phyloP scores from a whole-genome alignment of 2,888 invertebrate genomes.

The Unio pictorum region DNA sequence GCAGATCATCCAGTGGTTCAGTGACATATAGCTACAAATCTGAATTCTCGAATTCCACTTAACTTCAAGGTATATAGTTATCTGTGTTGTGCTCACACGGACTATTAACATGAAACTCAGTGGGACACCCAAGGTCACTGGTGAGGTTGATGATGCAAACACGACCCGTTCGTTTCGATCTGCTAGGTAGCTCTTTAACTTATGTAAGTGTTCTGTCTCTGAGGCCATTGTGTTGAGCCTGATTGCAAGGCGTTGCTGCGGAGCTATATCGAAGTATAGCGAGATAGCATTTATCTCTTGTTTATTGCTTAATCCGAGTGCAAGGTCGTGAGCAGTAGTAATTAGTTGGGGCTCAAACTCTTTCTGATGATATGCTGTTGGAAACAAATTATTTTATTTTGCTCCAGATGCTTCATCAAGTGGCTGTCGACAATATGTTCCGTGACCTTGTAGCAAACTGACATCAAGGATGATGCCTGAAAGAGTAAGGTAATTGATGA shows the following conservation, averaged over 20 bases:
- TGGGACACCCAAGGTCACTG: slow-evolving; percentile 9
- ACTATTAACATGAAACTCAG: too few species aligned
- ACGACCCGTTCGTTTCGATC: slow-evolving; percentile 19
- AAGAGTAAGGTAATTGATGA: slow-evolving; percentile 13
- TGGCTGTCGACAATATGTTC: slow-evolving; percentile 24
- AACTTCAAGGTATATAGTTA: too few species aligned
- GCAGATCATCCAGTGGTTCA: too few species aligned
- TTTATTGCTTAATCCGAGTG: slow-evolving; percentile 11
- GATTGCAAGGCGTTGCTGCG: slow-evolving; percentile 6
- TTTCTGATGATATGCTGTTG: slow-evolving; percentile 27
- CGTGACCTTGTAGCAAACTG: slow-evolving; percentile 22
- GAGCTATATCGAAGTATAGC: slow-evolving; percentile 19
- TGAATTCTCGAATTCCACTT: too few species aligned
- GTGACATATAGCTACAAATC: too few species aligned
- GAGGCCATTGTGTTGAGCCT: slow-evolving; percentile 18
- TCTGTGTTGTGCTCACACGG: too few species aligned
- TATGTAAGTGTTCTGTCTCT: slow-evolving; percentile 10
- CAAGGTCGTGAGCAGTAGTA: slow-evolving; percentile 12
- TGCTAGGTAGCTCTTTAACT: slow-evolving; percentile 15
- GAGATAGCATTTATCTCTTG: slow-evolving; percentile 22
- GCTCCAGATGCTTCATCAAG: slow-evolving; percentile 17
- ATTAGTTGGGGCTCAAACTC: slow-evolving; percentile 24
- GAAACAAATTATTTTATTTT: slow-evolving; percentile 17
- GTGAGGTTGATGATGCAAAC: background rate
- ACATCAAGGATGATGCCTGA: slow-evolving; percentile 24